Evolutionary conservation across 2,888 invertebrate genomes (phyloP).

Genomic region (Fragum whitleyi): DNA sequence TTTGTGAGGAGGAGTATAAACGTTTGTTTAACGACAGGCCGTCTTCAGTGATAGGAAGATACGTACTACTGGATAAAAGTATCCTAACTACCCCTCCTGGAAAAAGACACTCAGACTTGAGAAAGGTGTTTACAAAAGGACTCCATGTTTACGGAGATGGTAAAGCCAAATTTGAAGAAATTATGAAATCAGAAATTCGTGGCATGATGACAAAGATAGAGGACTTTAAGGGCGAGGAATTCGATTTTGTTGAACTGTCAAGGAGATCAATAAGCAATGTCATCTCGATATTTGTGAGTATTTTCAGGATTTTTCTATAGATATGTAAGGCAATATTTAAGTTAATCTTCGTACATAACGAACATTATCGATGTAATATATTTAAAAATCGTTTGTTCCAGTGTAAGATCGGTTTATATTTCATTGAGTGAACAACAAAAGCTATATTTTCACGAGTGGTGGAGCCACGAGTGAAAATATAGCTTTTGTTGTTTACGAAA

Average conservation of each 20-base stretch:
- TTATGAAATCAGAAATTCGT: constrained; percentile 4
- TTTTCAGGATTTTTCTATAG: not conserved
- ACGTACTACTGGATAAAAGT: not conserved
- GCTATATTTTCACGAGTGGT: too few species aligned
- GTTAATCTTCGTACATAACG: not conserved
- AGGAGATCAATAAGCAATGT: constrained; percentile 2
- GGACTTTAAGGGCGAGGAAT: not conserved
- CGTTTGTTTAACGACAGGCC: not conserved
- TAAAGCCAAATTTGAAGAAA: not conserved
- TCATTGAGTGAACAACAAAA: not conserved
- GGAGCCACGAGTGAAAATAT: too few species aligned
- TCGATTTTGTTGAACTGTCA: not conserved
- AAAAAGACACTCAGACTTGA: constrained; percentile 2
- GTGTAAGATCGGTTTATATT: not conserved
- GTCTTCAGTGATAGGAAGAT: not conserved
- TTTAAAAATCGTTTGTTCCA: not conserved
- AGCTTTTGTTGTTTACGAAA: too few species aligned
- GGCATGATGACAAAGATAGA: not conserved
- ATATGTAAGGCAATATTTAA: not conserved
- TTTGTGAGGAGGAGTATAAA: constrained; percentile 3
- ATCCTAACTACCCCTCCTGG: not conserved
- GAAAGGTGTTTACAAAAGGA: constrained; percentile 1
- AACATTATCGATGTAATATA: too few species aligned
- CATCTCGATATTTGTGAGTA: constrained; percentile 9
- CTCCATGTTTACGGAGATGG: constrained; percentile 20